These are phyloP conservation scores for Dromiciops gliroides DNA, from an alignment of 2,113 vertebrate genomes.

Conservation along the genomic window DNA sequence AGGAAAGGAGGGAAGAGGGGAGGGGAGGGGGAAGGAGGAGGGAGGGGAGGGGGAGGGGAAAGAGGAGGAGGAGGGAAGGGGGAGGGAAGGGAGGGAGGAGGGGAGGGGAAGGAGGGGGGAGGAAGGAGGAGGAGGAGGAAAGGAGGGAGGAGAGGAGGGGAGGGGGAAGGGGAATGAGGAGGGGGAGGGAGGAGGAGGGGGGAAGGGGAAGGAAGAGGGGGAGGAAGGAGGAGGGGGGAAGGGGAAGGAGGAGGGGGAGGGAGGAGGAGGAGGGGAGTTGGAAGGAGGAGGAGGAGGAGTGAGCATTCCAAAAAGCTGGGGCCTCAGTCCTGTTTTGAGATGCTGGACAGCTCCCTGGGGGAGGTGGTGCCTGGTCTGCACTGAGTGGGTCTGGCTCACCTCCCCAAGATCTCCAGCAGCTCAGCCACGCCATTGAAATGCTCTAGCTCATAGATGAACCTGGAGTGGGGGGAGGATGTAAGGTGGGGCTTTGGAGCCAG, in stretches of 20 bases:
- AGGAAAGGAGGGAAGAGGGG: no score
- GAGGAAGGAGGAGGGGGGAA: no score
- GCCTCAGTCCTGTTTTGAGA: not conserved
- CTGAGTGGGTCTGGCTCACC: constrained; percentile 71
- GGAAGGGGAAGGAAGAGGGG: no score
- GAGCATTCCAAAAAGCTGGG: not conserved
- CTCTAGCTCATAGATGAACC: constrained; percentile 89
- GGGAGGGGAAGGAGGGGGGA: no score
- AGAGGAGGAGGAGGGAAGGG: no score
- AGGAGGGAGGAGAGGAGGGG: no score
- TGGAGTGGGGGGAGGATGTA: constrained; percentile 43
- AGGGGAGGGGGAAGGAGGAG: no score
- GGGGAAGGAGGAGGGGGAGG: not conserved
- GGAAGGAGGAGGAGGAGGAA: no score
- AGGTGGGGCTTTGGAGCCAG: not conserved
- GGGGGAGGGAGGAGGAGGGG: rapidly evolving
- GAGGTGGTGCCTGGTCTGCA: not conserved
- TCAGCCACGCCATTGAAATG: constrained; percentile 89
- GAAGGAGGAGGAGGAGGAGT: not conserved
- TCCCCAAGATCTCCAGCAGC: constrained; percentile 88
- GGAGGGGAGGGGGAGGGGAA: no score
- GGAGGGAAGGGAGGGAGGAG: no score
- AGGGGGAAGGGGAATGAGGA: no score
- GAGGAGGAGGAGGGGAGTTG: not conserved
- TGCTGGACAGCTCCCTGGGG: not conserved